A percentile compares a stretch with the other conserved stretches of the same genome.
Conservation (phyloP, 2,797 vertebrate genomes). For the Onychomys leucogaster region DNA sequence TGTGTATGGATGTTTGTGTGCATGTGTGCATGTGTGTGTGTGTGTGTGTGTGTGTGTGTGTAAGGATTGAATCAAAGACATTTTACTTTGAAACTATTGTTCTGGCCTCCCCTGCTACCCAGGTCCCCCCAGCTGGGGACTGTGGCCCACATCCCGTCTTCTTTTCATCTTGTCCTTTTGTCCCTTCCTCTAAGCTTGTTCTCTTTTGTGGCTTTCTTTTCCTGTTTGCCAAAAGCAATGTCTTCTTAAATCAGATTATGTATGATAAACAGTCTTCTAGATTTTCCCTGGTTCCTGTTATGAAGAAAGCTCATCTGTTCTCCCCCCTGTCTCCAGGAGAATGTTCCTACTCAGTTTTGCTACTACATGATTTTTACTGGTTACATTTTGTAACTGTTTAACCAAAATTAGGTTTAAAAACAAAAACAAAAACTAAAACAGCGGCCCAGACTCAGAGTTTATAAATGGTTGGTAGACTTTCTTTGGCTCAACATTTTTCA, state of each 20-base stretch:
- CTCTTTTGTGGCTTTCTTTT: slow-evolving; percentile 74
- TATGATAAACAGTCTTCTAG: slow-evolving; percentile 68
- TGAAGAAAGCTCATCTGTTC: slow-evolving; percentile 44
- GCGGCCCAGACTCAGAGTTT: not conserved
- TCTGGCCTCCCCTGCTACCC: not conserved
- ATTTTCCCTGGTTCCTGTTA: slow-evolving; percentile 70
- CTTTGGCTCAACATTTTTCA: not conserved
- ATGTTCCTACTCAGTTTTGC: slow-evolving; percentile 25
- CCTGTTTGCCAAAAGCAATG: slow-evolving; percentile 80
- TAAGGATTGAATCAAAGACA: not conserved
- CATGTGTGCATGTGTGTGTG: not conserved
- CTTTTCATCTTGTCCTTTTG: slow-evolving; percentile 63
- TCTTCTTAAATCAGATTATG: slow-evolving; percentile 79
- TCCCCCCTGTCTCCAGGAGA: not conserved
- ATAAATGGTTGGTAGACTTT: slow-evolving; percentile 20
- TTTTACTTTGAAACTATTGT: not conserved
- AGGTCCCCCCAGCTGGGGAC: slow-evolving; percentile 21
- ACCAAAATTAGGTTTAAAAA: not conserved
- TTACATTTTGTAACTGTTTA: not conserved
- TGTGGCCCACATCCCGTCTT: slow-evolving; percentile 47
- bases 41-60: not conserved
- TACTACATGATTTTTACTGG: not conserved
- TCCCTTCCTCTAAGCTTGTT: slow-evolving; percentile 73
- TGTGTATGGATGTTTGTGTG: not conserved
- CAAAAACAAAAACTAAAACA: not conserved